Evolutionary conservation across 1,140 invertebrate genomes (phyloP).

Genomic region (Sipha flava): DNA sequence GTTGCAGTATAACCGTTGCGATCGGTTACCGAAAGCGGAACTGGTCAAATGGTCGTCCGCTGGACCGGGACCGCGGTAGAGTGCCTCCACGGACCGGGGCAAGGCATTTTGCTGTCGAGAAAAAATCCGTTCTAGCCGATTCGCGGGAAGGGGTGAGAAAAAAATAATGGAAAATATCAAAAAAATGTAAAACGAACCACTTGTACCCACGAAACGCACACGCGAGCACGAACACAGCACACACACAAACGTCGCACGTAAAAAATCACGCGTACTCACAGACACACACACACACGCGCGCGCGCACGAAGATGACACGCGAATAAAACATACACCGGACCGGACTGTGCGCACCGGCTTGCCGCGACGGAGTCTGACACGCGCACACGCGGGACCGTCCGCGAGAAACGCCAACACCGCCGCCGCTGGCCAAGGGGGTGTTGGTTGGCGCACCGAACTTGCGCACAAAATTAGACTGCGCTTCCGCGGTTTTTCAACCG

Average conservation of each 20-base stretch:
- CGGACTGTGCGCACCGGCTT: constrained; percentile 15
- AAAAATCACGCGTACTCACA: neutral
- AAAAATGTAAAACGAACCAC: too few relatives aligned
- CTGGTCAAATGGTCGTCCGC: too few relatives aligned
- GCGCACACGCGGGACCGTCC: neutral
- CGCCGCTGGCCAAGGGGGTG: neutral
- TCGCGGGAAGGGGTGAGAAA: too few relatives aligned
- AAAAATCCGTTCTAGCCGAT: too few relatives aligned
- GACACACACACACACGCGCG: neutral
- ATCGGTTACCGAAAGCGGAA: too few relatives aligned
- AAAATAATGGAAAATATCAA: too few relatives aligned
- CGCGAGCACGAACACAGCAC: too few relatives aligned
- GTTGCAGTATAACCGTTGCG: too few relatives aligned
- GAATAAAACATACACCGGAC: neutral
- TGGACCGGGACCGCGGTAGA: too few relatives aligned
- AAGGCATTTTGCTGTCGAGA: too few relatives aligned
- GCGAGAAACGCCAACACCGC: neutral
- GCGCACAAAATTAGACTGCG: neutral
- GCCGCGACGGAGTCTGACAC: constrained; percentile 18
- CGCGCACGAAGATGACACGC: neutral
- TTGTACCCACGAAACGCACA: neutral
- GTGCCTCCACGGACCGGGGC: too few relatives aligned
- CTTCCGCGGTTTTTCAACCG: constrained; percentile 3
- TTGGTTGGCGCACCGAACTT: neutral
- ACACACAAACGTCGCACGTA: too few relatives aligned